These are phyloP conservation scores for Aplodontia rufa DNA, from an alignment of 2,113 vertebrate species.

Conservation along the genomic window DNA sequence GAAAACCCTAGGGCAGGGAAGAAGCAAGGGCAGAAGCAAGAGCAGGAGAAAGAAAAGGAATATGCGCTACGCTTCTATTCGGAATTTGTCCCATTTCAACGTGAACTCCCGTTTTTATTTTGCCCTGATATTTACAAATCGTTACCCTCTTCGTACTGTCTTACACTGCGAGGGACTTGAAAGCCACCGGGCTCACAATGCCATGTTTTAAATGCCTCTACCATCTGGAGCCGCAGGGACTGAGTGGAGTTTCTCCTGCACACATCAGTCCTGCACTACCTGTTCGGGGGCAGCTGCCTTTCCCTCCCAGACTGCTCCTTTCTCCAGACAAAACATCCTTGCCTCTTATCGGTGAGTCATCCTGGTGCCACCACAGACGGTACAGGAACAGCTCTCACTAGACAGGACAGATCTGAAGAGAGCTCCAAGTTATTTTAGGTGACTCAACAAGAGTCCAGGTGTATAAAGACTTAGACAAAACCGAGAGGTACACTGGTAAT, in stretches of 20 bases:
- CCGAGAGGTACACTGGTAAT: neutral
- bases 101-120: neutral
- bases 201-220: neutral
- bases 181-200: neutral
- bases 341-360: neutral
- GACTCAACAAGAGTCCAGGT: neutral
- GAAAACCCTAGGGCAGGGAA: neutral
- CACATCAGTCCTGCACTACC: neutral
- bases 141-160: accelerated
- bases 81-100: too few species aligned
- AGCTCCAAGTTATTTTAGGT: neutral
- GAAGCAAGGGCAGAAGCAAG: too few species aligned
- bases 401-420: neutral
- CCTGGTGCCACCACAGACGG: accelerated
- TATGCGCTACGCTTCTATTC: too few species aligned
- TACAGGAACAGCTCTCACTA: neutral
- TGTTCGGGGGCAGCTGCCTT: too few species aligned
- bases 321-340: neutral
- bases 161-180: too few species aligned
- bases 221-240: accelerated
- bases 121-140: neutral
- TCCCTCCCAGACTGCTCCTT: too few species aligned
- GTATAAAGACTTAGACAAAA: neutral
- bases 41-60: too few species aligned
- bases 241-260: neutral